Evolutionary conservation across 2,113 vertebrate genomes (phyloP), one percentile per base, ranked within the genome.

Genomic region (Riparia riparia): DNA sequence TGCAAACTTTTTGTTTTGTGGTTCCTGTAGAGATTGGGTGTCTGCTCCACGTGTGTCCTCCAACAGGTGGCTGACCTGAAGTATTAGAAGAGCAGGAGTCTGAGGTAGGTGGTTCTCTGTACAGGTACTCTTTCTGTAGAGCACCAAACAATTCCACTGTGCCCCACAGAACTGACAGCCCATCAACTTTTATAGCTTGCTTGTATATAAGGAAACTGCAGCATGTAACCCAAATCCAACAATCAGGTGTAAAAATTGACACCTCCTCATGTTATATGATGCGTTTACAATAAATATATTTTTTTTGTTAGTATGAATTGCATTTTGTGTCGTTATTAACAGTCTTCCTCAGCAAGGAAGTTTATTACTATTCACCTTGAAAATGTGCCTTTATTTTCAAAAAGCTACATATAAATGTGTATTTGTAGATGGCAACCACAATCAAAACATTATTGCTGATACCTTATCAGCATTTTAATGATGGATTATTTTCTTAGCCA

Each of bases 401-500:
- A 86, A 92, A 60, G 15, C 28, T 56, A 29, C 28, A 10, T 53
- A 71, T 18, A 79, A 66, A 45, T 68, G 49, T 68, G 42, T 63
- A 49, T 78, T 79, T 94, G 49, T 56, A 79, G 69, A 47, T 81
- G 89, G 44, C 47, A 95, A 78, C 47, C 32, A 49, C 49, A 74
- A 51, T 42, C 44, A 80, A 86, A 90, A 80, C 32, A 63, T 32
- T 79, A 65, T 81, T 87, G 7, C 47, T 71, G 53, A 78, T 87
- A 60, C 41, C 14, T 86, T 91, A 86, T 91, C 86, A 94, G 20
- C 15, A 64, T 91, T 95, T 94, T 84, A 78, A 79, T 91, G 65
- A 84, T 76, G 10, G 57, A 42, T 89, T 87, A 80, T 85, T 91
- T 96, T 94, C 65, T 76, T 84, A 84, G 72, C 64, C 73, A 93